Conservation (phyloP, 2,888 invertebrate species). For the Lutraria lutraria region DNA sequence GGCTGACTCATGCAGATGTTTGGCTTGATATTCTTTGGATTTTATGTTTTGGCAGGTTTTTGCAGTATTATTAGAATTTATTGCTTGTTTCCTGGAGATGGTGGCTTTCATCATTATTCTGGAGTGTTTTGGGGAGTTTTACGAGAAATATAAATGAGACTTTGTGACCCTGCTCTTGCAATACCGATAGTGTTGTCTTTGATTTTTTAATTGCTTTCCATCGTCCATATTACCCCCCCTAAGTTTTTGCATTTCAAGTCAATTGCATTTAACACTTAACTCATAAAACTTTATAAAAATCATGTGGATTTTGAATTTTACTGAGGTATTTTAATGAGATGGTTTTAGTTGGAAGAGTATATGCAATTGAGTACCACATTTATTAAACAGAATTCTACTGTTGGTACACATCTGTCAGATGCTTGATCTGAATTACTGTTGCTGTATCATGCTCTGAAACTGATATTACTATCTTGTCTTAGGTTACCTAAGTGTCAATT, state of each 20-base stretch:
- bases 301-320: background rate
- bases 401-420: background rate
- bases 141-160: slow-evolving; percentile 15
- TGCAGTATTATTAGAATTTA: slow-evolving; percentile 17
- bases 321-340: background rate
- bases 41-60: slow-evolving; percentile 17
- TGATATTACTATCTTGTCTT: too few relatives aligned
- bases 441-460: too few relatives aligned
- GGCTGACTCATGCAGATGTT: slow-evolving; percentile 28
- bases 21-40: slow-evolving; percentile 10
- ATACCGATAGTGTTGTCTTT: background rate
- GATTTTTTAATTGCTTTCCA: background rate
- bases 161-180: background rate
- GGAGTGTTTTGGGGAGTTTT: slow-evolving; percentile 6
- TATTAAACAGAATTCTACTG: background rate
- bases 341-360: background rate
- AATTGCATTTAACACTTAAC: background rate
- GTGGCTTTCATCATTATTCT: background rate
- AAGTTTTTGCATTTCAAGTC: background rate
- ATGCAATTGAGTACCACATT: background rate
- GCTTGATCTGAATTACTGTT: background rate
- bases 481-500: too few relatives aligned
- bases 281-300: background rate
- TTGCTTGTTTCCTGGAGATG: slow-evolving; percentile 7
- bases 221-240: background rate